phyloP scores from a whole-genome alignment of 2,888 invertebrate species.

The Chrysolina oricalcia region DNA sequence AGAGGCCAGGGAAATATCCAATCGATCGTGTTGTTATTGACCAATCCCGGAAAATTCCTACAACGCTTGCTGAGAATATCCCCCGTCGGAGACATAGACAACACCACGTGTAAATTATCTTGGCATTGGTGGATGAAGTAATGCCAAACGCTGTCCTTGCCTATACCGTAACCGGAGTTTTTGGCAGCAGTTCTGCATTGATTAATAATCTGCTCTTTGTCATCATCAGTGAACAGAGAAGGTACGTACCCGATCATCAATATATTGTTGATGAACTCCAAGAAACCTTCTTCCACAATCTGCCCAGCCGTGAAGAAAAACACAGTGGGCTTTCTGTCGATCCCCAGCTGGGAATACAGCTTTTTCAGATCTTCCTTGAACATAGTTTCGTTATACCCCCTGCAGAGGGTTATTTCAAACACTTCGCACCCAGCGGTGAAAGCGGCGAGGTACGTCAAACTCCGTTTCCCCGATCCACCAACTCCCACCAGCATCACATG shows the following conservation, averaged over 20 bases:
- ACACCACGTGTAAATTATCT: constrained; percentile 91
- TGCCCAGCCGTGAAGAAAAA: constrained; percentile 91
- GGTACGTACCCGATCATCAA: constrained; percentile 90
- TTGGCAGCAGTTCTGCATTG: constrained; percentile 80
- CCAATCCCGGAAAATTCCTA: constrained; percentile 92
- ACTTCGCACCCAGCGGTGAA: constrained; percentile 89
- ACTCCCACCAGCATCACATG: constrained; percentile 91
- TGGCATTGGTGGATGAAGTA: constrained; percentile 85
- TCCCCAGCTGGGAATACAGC: constrained; percentile 84
- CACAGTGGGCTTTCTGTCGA: constrained; percentile 84
- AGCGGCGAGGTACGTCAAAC: constrained; percentile 84
- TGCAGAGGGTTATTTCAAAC: constrained; percentile 87
- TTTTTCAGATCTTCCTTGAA: constrained; percentile 92
- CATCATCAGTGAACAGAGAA: constrained; percentile 90
- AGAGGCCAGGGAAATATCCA: constrained; percentile 97
- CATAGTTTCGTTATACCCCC: constrained; percentile 87
- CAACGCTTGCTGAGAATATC: constrained; percentile 88
- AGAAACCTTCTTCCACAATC: constrained; percentile 86
- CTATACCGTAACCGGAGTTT: constrained; percentile 82
- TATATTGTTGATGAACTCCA: constrained; percentile 94
- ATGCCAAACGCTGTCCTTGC: constrained; percentile 89
- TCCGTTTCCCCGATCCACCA: constrained; percentile 92
- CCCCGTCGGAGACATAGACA: constrained; percentile 92
- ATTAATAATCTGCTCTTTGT: constrained; percentile 87
- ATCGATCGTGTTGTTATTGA: constrained; percentile 93